Base-by-base conservation (phyloP, 64 coral and sea anemone genomes). In the Montipora efflorescens region DNA sequence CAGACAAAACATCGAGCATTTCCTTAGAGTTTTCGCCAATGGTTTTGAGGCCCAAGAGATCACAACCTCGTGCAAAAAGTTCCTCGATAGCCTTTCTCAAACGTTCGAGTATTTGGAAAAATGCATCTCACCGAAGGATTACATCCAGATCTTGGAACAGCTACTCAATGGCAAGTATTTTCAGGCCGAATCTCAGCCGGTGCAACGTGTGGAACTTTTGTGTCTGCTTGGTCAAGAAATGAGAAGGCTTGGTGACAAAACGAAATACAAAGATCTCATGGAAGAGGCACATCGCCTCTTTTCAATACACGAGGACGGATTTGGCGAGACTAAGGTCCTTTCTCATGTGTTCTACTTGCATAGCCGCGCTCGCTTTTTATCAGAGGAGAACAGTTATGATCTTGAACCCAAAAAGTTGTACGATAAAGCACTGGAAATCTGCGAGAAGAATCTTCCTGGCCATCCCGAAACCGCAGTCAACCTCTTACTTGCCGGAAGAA, bases 151-250 rank as follows among this genome's bases (percentile, higher is more conserved):
- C 75, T 78, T 84, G 9, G 79, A 81, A 59, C 1, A 2, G 20
- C 19, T 81, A 9, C 21, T 81, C 7, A 57, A 0, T 7, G 0
- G 2, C 52, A 52, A 81, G 20, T 23, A 49, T 3, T 81, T 81
- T 58, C 19, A 81, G 19, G 2, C 51, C 4, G 13, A 11, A 23
- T 3, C 1, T 25, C 55, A 50, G 8, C 76, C 91, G 51, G 19
- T 92, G 20, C 81, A 67, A 5, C 6, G 19, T 8, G 61, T 95
- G 10, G 88, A 76, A 64, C 64, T 78, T 51, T 53, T 86, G 20
- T 95, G 93, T 13, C 48, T 78, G 22, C 79, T 85, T 49, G 93
- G 93, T 8, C 66, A 90, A 70, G 81, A 90, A 18, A 75, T 58
- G 57, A 90, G 93, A 68, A 90, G 83, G 22, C 4, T 9, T 69